Base-by-base conservation (phyloP, 2,888 invertebrate genomes). In the Cephus pulcher region DNA sequence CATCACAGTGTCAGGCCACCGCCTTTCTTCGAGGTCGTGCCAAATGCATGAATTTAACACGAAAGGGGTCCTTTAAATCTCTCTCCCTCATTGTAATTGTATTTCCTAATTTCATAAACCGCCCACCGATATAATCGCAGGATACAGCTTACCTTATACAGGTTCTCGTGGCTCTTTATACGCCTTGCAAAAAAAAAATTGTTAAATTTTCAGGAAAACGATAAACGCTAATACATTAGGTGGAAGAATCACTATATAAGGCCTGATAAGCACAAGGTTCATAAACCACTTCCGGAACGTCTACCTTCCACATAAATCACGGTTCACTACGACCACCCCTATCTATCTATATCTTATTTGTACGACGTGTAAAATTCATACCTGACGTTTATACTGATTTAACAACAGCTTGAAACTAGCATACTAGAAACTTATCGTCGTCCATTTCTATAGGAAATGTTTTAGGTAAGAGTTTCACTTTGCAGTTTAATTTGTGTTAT, bases 401-500 rank as follows among this genome's bases (percentile, higher is more conserved):
- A 56, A 56, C 40, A 40, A 40, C 56, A 56, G 56, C 56, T 56
- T 23, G 23, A 9, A 56, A 56, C 6, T 33, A 33, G 1, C 6
- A 35, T 35, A 35, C 35, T 56, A 23, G 56, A 56, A 23, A 56
- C 9, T 23, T 9, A 23, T 56, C 35, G 15, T 6, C 23, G 56
- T 56, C 2, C 15, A 56, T 56, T 56, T 23, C 23, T 23, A 23
- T 83, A 84, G 84, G 83, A 86, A 88, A 85, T 82, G 84, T 84
- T 84, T 82, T 56, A 23, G 23, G 32, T 79, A 78, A 84, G 84
- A 87, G 87, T 88, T 88, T 88, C 88, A 86, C 87, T 85, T 87
- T 81, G 86, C 84, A 79, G 81, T 74, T 81, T 82, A 23, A 56
- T 23, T 56, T 23, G 9, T 9, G 56, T 56, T 56, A 23, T 9